Conservation (phyloP, 2,888 invertebrate species). For the Cremastinae sp. region DNA sequence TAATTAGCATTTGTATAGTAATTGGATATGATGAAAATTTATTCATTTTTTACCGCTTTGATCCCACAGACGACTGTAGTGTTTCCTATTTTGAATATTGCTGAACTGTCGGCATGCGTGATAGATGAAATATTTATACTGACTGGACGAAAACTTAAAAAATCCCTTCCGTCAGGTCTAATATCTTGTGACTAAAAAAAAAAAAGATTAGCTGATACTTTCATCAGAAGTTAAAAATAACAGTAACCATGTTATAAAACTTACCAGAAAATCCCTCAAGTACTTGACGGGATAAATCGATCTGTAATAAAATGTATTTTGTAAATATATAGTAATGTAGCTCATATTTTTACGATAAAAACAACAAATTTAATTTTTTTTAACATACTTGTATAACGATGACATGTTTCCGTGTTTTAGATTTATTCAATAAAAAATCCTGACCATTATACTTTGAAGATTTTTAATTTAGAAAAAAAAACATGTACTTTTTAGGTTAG, state of each 20-base stretch:
- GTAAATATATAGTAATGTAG: slow-evolving; percentile 14
- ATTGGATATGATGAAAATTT: slow-evolving; percentile 10
- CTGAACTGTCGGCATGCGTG: slow-evolving; percentile 87
- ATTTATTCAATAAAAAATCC: neutral
- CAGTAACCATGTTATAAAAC: too few relatives aligned
- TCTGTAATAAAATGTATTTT: slow-evolving; percentile 80
- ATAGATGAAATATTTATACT: slow-evolving; percentile 85
- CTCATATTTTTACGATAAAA: slow-evolving; percentile 12
- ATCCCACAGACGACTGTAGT: slow-evolving; percentile 93
- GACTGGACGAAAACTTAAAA: slow-evolving; percentile 86
- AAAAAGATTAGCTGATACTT: slow-evolving; percentile 6
- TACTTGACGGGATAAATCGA: slow-evolving; percentile 89
- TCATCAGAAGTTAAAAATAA: too few relatives aligned
- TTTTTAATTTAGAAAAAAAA: too few relatives aligned
- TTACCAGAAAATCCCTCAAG: slow-evolving; percentile 86
- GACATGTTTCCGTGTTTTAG: slow-evolving; percentile 61
- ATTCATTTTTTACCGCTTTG: slow-evolving; percentile 85
- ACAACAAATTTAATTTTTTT: slow-evolving; percentile 1
- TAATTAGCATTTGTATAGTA: slow-evolving; percentile 10
- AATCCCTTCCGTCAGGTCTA: slow-evolving; percentile 89
- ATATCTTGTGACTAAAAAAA: slow-evolving; percentile 83
- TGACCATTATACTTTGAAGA: too few relatives aligned
- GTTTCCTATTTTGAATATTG: slow-evolving; percentile 90
- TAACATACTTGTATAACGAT: slow-evolving; percentile 68
- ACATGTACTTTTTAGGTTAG: too few relatives aligned